Conservation (phyloP, 2,797 vertebrate species). For the Notamacropus eugenii region DNA sequence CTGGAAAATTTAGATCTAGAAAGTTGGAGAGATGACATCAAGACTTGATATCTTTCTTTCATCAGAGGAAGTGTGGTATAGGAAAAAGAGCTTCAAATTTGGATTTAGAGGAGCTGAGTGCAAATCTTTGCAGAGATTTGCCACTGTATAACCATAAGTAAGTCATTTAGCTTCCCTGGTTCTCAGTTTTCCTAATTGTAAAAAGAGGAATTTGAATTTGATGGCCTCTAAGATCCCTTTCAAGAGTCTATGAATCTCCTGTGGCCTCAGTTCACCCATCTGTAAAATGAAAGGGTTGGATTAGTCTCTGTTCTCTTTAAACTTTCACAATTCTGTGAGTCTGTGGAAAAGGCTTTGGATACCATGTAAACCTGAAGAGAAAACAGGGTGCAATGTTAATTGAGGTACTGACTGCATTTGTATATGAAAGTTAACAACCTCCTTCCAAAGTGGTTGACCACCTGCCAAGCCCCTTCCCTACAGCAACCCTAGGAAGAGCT, state of each 20-base stretch:
- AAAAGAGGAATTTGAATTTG: background rate
- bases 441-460: background rate
- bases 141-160: background rate
- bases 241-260: background rate
- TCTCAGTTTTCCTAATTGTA: background rate
- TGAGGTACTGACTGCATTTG: background rate
- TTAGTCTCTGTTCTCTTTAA: background rate
- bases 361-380: background rate
- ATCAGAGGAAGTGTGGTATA: background rate
- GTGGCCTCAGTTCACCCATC: background rate
- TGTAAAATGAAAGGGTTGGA: background rate
- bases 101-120: background rate
- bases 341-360: background rate
- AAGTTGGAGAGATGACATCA: background rate
- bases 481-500: background rate
- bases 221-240: background rate
- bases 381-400: background rate
- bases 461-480: background rate
- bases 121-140: background rate
- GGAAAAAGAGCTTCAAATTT: background rate
- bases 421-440: background rate
- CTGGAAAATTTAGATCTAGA: background rate
- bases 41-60: background rate
- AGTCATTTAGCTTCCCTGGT: background rate
- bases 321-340: background rate